phyloP scores from a whole-genome alignment of 2,113 vertebrate genomes.

The Hippoglossus stenolepis region DNA sequence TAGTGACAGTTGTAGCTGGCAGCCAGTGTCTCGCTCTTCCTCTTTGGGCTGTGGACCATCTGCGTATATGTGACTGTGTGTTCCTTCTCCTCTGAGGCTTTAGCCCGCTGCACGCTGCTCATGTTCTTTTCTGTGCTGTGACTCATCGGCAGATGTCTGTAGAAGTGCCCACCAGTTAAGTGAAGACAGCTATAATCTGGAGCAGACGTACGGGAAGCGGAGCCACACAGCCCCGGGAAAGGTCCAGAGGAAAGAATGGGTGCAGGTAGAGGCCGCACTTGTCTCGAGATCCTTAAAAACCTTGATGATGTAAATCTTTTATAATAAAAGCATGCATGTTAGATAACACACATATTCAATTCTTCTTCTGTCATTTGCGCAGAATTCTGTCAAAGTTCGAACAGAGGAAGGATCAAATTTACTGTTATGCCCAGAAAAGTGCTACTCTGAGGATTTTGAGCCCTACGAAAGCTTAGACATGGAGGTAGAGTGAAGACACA shows the following conservation, averaged over 20 bases:
- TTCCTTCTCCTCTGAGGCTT: slow-evolving; percentile 56
- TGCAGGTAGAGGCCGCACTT: slow-evolving; percentile 83
- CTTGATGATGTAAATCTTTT: not conserved
- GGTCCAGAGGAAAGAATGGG: slow-evolving; percentile 90
- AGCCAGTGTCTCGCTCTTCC: slow-evolving; percentile 38
- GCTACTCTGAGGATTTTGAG: slow-evolving; percentile 89
- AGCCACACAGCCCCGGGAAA: slow-evolving; percentile 86
- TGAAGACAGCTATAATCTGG: slow-evolving; percentile 58
- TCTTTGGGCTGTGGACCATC: slow-evolving; percentile 66
- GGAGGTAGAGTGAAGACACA: slow-evolving; percentile 74
- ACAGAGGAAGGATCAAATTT: slow-evolving; percentile 86
- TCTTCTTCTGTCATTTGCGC: slow-evolving; percentile 43
- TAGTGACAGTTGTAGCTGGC: slow-evolving; percentile 70
- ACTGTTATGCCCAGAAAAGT: slow-evolving; percentile 81
- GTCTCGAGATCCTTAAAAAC: not conserved
- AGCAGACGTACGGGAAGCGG: slow-evolving; percentile 60
- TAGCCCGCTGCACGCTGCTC: slow-evolving; percentile 47
- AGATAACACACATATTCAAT: not conserved
- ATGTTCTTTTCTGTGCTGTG: slow-evolving; percentile 66
- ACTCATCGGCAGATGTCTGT: slow-evolving; percentile 75
- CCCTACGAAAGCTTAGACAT: slow-evolving; percentile 78
- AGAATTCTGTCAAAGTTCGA: slow-evolving; percentile 91
- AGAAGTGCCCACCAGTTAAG: slow-evolving; percentile 72
- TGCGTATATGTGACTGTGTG: slow-evolving; percentile 56
- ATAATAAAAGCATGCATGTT: not conserved